These are phyloP conservation scores for Crypturellus undulatus DNA, from an alignment of 2,113 vertebrate genomes.

Conservation along the genomic window DNA sequence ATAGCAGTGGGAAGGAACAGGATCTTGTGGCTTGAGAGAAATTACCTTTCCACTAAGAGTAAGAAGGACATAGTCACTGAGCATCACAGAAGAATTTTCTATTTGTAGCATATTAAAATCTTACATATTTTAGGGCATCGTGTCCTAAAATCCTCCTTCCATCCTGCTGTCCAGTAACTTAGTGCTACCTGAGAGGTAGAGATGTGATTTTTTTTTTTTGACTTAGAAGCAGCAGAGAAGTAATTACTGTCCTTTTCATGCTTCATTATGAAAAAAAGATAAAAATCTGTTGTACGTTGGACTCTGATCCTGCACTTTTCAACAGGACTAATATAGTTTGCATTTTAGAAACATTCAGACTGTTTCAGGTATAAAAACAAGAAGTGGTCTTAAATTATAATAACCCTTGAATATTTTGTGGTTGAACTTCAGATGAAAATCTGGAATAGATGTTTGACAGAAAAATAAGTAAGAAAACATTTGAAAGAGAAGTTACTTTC, in stretches of 20 bases:
- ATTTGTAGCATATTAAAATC: neutral
- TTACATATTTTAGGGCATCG: neutral
- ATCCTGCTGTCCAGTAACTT: neutral
- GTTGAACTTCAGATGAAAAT: neutral
- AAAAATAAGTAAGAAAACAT: neutral
- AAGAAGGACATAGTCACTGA: neutral
- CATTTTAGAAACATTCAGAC: neutral
- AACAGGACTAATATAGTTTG: neutral
- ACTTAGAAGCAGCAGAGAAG: neutral
- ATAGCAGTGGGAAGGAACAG: neutral
- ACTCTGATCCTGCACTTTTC: neutral
- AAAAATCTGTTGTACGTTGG: neutral
- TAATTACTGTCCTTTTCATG: neutral
- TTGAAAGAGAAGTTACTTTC: neutral
- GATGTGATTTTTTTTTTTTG: neutral
- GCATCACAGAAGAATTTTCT: neutral
- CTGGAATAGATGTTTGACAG: neutral
- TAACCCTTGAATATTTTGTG: neutral
- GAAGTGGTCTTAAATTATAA: neutral
- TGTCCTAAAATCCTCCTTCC: neutral
- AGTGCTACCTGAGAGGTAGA: neutral
- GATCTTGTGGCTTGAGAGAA: neutral
- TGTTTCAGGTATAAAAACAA: neutral
- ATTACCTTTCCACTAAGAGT: neutral
- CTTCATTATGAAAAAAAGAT: neutral